Evolutionary conservation across 2,113 vertebrate species (phyloP), one percentile per base, ranked within the genome.

Genomic region (Apodemus sylvaticus): DNA sequence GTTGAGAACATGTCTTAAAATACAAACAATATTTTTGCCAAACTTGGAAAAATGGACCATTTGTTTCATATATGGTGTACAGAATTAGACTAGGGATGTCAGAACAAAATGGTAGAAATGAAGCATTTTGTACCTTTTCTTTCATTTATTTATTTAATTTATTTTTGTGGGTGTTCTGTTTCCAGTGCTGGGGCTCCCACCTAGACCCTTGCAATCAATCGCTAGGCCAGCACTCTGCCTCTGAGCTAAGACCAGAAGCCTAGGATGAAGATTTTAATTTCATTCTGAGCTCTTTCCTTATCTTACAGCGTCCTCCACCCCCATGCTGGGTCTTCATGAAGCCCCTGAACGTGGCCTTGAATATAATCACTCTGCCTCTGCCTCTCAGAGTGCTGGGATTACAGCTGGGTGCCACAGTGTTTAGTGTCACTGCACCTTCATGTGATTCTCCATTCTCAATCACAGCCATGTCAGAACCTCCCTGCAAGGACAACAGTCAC

Each of bases 1-100:
- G 24, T 29, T 39, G n/a, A 83, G 81, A 62, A 16, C 29, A 12
- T 83, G 55, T 62, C 55, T 83, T 39, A 62, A 36, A 83, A 60
- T 22, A 20, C 73, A 74, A 24, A 11, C 79, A 82, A 16, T 3
- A 88, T 45, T 95, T 96, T 92, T 93, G 42, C 89, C 89, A 92
- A 90, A 86, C 26, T 90, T 71, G 45, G 55, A 51, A 82, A 96
- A 93, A 53, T 53, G 4, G 55, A 55, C 31, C 77, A 68, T 89
- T 86, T 94, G 55, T 85, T 95, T 77, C 31, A 17, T 76, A 42
- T 42, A 42, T 89, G 24, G 19, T 55, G 5, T n/a, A 81, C 91
- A 60, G 62, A 55, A 5, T 82, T 53, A 20, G 34, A 51, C 48
- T 79, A 79, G 17, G 31, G 78, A 53, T 36, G 34, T 34, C 78